Evolutionary conservation across 2,113 vertebrate species (phyloP).

Genomic region (Thamnaconus septentrionalis): DNA sequence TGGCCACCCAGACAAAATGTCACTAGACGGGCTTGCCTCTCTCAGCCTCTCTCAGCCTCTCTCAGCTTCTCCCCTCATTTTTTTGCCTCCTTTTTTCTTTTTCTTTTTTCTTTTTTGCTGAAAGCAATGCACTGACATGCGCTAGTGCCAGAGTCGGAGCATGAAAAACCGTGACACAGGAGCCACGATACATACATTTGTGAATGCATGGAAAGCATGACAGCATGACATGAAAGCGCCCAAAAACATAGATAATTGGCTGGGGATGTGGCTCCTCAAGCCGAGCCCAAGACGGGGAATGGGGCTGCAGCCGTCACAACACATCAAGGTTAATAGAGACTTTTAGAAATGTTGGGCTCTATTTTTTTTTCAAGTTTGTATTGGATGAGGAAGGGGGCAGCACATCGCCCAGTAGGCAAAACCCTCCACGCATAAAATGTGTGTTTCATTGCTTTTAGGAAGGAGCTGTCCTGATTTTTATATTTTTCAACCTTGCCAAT

Average conservation of each 20-base stretch:
- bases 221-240: slow-evolving; percentile 30
- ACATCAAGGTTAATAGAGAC: slow-evolving; percentile 47
- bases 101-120: slow-evolving; percentile 16
- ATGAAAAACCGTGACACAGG: slow-evolving; percentile 44
- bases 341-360: slow-evolving; percentile 21
- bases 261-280: slow-evolving; percentile 27
- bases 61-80: not conserved
- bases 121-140: slow-evolving; percentile 46
- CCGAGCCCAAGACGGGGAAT: slow-evolving; percentile 27
- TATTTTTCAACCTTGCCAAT: not conserved
- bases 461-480: slow-evolving; percentile 5
- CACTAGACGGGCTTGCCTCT: slow-evolving; percentile 49
- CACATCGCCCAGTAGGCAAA: slow-evolving; percentile 5
- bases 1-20: slow-evolving; percentile 51
- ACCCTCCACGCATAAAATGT: slow-evolving; percentile 11
- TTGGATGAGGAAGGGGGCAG: not conserved
- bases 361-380: slow-evolving; percentile 2
- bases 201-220: slow-evolving; percentile 29
- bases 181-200: slow-evolving; percentile 38
- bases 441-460: not conserved
- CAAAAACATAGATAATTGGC: slow-evolving; percentile 49
- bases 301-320: slow-evolving; percentile 42
- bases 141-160: slow-evolving; percentile 32
- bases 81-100: slow-evolving; percentile 5
- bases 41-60: slow-evolving; percentile 10